Conservation (phyloP, 64 coral and sea anemone species). For the Montipora cactus region DNA sequence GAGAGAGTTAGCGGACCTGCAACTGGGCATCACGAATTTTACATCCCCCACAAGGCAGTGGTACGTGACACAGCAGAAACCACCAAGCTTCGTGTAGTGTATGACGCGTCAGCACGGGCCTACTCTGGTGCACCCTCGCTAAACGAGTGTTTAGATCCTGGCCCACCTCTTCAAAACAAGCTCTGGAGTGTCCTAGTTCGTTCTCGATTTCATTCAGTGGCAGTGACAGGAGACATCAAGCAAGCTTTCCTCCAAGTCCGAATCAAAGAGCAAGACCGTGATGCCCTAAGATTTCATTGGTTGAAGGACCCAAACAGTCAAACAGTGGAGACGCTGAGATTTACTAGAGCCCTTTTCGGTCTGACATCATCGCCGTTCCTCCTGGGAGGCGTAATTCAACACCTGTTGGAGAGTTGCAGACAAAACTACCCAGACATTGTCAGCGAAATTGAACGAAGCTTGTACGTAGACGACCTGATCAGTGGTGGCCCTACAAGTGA, state of each 20-base stretch:
- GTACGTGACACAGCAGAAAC: slow-evolving; percentile 18
- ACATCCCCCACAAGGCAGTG: slow-evolving; percentile 12
- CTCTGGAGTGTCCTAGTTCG: slow-evolving; percentile 33
- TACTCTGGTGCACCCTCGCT: neutral
- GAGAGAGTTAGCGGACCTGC: slow-evolving; percentile 16
- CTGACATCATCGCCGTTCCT: slow-evolving; percentile 12
- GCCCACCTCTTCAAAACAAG: slow-evolving; percentile 18
- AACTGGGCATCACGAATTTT: neutral
- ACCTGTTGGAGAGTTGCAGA: slow-evolving; percentile 6
- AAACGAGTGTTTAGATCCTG: slow-evolving; percentile 9
- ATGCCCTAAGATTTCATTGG: neutral
- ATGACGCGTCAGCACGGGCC: neutral
- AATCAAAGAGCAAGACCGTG: slow-evolving; percentile 11
- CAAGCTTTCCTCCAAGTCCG: slow-evolving; percentile 27
- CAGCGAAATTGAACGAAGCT: slow-evolving; percentile 35
- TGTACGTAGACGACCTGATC: neutral
- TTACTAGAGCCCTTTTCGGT: slow-evolving; percentile 19
- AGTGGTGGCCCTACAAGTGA: slow-evolving; percentile 38
- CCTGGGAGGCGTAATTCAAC: slow-evolving; percentile 10
- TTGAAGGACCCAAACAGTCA: slow-evolving; percentile 16
- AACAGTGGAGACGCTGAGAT: slow-evolving; percentile 10
- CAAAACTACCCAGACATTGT: slow-evolving; percentile 8
- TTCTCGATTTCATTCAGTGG: neutral
- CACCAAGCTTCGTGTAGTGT: slow-evolving; percentile 7
- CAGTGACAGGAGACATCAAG: slow-evolving; percentile 17